Evolutionary conservation across 2,797 vertebrate genomes (phyloP).

Genomic region (Notolabrus celidotus): DNA sequence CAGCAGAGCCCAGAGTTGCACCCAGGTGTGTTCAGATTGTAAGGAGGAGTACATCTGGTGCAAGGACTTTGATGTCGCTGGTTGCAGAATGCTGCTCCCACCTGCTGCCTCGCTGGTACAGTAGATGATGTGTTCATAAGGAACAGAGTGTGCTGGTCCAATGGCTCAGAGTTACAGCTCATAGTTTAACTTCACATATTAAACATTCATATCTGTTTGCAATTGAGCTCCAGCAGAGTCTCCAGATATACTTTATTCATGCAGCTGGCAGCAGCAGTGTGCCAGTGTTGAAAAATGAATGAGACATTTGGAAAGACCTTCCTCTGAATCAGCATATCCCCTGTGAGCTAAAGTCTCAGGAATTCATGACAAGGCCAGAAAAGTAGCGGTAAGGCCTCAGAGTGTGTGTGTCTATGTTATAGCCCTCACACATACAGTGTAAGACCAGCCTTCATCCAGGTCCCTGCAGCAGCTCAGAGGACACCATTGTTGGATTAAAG

Average conservation of each 20-base stretch:
- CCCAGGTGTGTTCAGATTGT: conserved; percentile 32
- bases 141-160: conserved; percentile 28
- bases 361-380: conserved; percentile 41
- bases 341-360: conserved; percentile 30
- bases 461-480: conserved; percentile 37
- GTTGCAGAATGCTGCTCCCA: conserved; percentile 21
- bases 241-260: conserved; percentile 80
- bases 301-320: conserved; percentile 70
- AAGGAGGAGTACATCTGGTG: conserved; percentile 19
- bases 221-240: conserved; percentile 70
- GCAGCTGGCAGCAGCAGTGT: conserved; percentile 65
- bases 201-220: conserved; percentile 81
- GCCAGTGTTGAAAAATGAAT: conserved; percentile 80
- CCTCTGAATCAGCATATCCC: conserved; percentile 67
- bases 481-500: conserved; percentile 45
- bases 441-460: conserved; percentile 31
- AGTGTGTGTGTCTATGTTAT: conserved; percentile 22
- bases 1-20: conserved; percentile 22
- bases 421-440: conserved; percentile 4
- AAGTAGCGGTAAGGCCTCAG: conserved; percentile 35
- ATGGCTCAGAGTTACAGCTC: conserved; percentile 50
- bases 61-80: conserved; percentile 38
- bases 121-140: conserved; percentile 43
- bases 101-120: conserved; percentile 27
- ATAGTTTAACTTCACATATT: conserved; percentile 72